Conservation (phyloP, 2,888 invertebrate species). For the Eudasyphora cyanicolor region DNA sequence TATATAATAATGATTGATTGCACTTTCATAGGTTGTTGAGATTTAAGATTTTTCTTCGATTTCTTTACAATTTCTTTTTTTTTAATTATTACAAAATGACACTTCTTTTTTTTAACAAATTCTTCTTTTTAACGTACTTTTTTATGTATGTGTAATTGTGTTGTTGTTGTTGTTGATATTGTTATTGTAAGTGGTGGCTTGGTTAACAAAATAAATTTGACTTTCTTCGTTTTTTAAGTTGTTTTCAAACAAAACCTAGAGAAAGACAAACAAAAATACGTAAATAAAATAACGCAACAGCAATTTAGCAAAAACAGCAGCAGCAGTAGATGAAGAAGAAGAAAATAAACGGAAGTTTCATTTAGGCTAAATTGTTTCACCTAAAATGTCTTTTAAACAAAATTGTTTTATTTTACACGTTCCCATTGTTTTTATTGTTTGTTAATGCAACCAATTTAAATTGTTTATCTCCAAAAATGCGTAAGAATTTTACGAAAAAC, state of each 20-base stretch:
- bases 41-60: constrained; percentile 55
- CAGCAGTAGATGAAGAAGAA: not conserved
- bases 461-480: too few species aligned
- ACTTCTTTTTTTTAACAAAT: constrained; percentile 41
- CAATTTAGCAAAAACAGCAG: not conserved
- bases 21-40: constrained; percentile 62
- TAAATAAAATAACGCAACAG: constrained; percentile 5
- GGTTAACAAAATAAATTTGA: constrained; percentile 54
- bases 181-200: constrained; percentile 2
- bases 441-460: too few species aligned
- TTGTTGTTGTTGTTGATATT: constrained; percentile 15
- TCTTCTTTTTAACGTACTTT: constrained; percentile 22
- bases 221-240: constrained; percentile 42
- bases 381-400: not conserved
- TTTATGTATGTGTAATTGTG: constrained; percentile 32
- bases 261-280: constrained; percentile 51
- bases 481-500: too few species aligned
- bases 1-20: constrained; percentile 55
- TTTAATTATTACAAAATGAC: constrained; percentile 55
- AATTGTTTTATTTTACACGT: not conserved
- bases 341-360: too few species aligned
- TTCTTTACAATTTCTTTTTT: constrained; percentile 38
- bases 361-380: too few species aligned
- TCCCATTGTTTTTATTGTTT: too few species aligned
- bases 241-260: constrained; percentile 48